Conservation (phyloP, 2,888 invertebrate genomes). For the Tromatobia lineatoria region DNA sequence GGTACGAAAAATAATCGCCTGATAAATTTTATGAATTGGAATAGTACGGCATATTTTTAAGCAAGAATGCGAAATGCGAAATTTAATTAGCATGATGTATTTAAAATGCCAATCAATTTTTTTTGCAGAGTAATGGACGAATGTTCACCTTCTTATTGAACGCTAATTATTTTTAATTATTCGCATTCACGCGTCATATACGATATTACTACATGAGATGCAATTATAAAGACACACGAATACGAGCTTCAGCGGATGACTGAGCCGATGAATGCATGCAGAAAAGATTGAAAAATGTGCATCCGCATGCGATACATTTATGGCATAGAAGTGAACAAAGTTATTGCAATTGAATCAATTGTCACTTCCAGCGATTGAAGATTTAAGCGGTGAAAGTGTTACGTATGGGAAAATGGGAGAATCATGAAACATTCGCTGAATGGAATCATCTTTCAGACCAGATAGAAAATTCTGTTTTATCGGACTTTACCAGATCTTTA, state of each 20-base stretch:
- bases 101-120: background rate
- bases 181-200: background rate
- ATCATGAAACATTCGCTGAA: no score
- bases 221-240: background rate
- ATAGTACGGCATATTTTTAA: slow-evolving; percentile 10
- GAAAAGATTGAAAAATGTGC: slow-evolving; percentile 25
- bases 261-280: background rate
- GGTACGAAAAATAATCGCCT: background rate
- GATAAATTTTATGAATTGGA: background rate
- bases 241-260: background rate
- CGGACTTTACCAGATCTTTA: no score
- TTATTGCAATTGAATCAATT: no score
- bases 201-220: background rate
- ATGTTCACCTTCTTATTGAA: background rate
- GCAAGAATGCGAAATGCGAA: slow-evolving; percentile 3
- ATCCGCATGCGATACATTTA: slow-evolving; percentile 48
- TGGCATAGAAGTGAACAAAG: background rate
- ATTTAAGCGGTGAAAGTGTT: no score
- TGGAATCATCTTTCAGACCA: no score
- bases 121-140: background rate
- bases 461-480: no score
- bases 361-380: no score
- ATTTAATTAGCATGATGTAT: slow-evolving; percentile 7
- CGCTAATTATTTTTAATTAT: background rate
- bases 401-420: no score